phyloP scores from a whole-genome alignment of 2,888 invertebrate species.

The Cosmia trapezina region DNA sequence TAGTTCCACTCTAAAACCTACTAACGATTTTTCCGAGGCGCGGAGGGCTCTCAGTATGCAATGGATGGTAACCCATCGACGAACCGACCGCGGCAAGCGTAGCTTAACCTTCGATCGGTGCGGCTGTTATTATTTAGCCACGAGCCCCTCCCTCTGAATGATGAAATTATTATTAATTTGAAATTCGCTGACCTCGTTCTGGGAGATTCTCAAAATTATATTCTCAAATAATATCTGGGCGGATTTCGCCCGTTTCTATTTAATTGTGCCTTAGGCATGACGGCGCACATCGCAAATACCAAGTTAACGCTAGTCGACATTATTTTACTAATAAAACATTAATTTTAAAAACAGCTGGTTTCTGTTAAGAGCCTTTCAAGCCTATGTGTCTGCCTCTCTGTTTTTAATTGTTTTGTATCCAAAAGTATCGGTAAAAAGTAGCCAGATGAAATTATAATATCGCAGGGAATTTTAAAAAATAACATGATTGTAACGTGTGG shows the following conservation, averaged over 20 bases:
- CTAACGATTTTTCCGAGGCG: neutral
- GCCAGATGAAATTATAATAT: neutral
- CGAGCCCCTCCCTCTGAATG: neutral
- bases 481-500: neutral
- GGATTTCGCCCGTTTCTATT: conserved; percentile 1
- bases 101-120: neutral
- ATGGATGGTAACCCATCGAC: no score
- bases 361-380: neutral
- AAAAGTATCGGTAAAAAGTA: neutral
- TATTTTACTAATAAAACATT: neutral
- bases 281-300: neutral
- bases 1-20: neutral
- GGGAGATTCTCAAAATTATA: neutral
- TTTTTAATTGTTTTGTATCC: neutral
- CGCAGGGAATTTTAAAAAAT: neutral
- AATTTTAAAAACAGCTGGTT: neutral
- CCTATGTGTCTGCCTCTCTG: neutral
- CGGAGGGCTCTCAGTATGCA: no score
- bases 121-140: neutral
- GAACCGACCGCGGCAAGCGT: neutral
- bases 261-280: neutral
- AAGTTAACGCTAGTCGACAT: neutral
- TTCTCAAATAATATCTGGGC: no score
- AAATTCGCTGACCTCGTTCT: conserved; percentile 3
- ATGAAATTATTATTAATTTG: conserved; percentile 10